Evolutionary conservation across 2,888 invertebrate species (phyloP), one percentile per base, ranked within the genome.

Genomic region (Thyatira batis): DNA sequence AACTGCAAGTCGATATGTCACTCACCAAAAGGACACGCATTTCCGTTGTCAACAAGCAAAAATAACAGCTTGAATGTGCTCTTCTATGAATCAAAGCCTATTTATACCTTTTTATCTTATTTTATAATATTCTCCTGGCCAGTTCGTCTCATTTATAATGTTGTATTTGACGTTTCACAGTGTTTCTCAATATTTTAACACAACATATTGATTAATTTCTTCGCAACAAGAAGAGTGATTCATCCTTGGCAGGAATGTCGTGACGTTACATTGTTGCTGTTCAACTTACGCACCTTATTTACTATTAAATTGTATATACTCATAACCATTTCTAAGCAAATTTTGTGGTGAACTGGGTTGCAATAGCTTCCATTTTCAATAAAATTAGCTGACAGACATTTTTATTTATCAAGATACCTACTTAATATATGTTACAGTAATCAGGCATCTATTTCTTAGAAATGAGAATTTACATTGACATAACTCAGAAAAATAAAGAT

Each of bases 41-140:
- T 84, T 82, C 76, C 73, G 85, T 83, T 79, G 75, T 77, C 72
- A 75, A 82, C 81, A 73, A 76, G 76, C 78, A 82, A 71, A 74
- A 71, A 74, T 76, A 72, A 78, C 80, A 68, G 80, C 74, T 75
- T 78, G 82, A 90, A 84, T 91, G 89, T 85, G 83, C 68, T 80
- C 71, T 78, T 72, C 78, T 73, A 74, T 79, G 73, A 72, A 76
- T 72, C 76, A 76, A 77, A 74, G 78, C 81, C 80, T 90, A 87
- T 91, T 85, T 91, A 90, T 91, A 91, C 85, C 80, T 82, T 89
- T 87, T 87, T 80, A 78, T 80, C 78, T 80, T 79, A 82, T 84
- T 84, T 84, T 73, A 84, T 77, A 79, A 79, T 76, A 80, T 78
- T 77, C 79, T 73, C 74, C 75, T 77, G 74, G 79, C 78, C 69